These are phyloP conservation scores for Polydrusus cervinus DNA, from an alignment of 2,888 invertebrate genomes.

Conservation along the genomic window DNA sequence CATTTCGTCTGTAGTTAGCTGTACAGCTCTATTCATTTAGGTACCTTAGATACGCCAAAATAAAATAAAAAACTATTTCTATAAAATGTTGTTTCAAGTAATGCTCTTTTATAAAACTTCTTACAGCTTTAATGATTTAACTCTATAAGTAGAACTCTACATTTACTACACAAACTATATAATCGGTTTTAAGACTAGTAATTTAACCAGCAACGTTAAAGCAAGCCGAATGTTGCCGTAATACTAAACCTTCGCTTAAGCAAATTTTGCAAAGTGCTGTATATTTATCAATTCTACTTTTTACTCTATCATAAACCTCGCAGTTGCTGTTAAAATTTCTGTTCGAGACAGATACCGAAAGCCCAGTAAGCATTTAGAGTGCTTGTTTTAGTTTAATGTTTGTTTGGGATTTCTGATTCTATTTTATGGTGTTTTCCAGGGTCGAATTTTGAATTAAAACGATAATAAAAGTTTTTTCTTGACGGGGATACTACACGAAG, in stretches of 20 bases:
- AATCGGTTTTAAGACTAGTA: conserved; percentile 3
- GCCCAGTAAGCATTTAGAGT: conserved; percentile 61
- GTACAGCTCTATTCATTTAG: no score
- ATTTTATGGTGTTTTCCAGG: conserved; percentile 46
- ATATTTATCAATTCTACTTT: conserved; percentile 38
- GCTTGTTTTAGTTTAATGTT: conserved; percentile 62
- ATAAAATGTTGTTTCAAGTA: no score
- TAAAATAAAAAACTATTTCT: no score
- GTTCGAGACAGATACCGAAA: conserved; percentile 55
- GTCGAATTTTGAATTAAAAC: background rate
- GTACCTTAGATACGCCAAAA: no score
- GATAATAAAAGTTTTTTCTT: background rate
- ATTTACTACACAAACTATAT: conserved; percentile 10
- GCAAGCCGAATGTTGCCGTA: background rate
- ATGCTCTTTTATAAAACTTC: no score
- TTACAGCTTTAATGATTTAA: background rate
- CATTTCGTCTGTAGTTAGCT: no score
- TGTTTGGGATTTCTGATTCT: conserved; percentile 62
- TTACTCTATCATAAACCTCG: conserved; percentile 40
- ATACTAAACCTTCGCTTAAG: conserved; percentile 34
- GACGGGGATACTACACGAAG: background rate
- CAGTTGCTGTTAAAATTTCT: conserved; percentile 43
- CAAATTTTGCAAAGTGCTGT: conserved; percentile 36
- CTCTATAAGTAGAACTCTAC: conserved; percentile 2
- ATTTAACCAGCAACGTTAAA: background rate